Evolutionary conservation across 2,113 vertebrate genomes (phyloP).

Genomic region (Junco hyemalis): DNA sequence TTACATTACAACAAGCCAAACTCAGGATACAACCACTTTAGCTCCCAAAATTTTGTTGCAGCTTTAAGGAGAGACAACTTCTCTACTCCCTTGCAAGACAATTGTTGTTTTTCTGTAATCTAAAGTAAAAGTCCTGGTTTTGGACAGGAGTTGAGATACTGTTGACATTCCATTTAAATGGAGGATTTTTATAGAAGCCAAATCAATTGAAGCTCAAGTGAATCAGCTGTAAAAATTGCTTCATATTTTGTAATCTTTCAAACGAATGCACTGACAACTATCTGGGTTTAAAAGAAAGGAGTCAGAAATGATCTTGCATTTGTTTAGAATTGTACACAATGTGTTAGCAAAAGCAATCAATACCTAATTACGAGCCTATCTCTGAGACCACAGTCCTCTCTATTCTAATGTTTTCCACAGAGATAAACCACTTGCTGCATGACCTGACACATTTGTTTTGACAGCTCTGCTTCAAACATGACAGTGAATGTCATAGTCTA

Average conservation of each 20-base stretch:
- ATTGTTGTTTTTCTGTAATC: background rate
- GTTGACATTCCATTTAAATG: constrained; percentile 21
- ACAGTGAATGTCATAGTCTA: constrained; percentile 37
- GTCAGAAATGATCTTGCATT: constrained; percentile 62
- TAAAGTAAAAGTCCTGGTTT: background rate
- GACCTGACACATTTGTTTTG: constrained; percentile 69
- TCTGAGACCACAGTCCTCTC: constrained; percentile 31
- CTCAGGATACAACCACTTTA: background rate
- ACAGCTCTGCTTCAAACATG: constrained; percentile 57
- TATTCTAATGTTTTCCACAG: constrained; percentile 65
- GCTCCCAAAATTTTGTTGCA: background rate
- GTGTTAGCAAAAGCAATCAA: constrained; percentile 73
- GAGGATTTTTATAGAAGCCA: background rate
- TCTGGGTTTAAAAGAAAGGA: constrained; percentile 63
- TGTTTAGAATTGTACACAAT: constrained; percentile 69
- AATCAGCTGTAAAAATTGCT: constrained; percentile 47
- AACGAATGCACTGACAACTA: constrained; percentile 60
- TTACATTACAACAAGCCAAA: background rate
- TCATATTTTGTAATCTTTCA: constrained; percentile 63
- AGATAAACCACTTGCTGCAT: constrained; percentile 63
- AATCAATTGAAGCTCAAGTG: constrained; percentile 51
- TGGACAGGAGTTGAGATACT: background rate
- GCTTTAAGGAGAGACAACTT: background rate
- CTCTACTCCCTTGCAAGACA: background rate
- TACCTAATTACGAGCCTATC: constrained; percentile 75